Conservation (phyloP, 2,888 invertebrate species). For the Phytoseiulus persimilis region DNA sequence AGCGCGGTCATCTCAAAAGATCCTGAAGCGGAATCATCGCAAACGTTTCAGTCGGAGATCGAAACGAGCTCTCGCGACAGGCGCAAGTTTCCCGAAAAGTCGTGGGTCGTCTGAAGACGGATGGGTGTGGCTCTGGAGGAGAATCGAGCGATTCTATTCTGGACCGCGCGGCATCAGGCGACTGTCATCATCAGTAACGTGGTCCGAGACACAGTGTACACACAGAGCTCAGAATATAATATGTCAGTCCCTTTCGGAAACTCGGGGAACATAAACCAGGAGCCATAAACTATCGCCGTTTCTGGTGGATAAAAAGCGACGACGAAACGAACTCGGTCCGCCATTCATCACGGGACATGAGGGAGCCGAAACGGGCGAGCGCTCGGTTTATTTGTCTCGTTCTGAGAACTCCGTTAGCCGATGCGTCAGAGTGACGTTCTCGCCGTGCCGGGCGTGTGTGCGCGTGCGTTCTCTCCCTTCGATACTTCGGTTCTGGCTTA, state of each 20-base stretch:
- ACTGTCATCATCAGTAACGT: neutral
- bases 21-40: neutral
- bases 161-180: neutral
- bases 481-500: neutral
- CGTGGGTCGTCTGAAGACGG: neutral
- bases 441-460: neutral
- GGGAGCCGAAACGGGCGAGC: neutral
- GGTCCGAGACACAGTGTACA: neutral
- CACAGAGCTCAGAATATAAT: no score
- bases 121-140: neutral
- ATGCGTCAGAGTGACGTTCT: neutral
- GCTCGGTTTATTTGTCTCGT: neutral
- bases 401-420: neutral
- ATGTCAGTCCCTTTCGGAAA: no score
- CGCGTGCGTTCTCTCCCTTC: neutral
- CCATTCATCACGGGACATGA: no score
- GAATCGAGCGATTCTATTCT: neutral
- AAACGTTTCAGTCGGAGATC: neutral
- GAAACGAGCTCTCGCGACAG: neutral
- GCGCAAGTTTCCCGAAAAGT: neutral
- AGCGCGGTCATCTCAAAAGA: neutral
- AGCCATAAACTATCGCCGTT: no score
- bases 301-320: no score
- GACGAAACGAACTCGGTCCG: no score
- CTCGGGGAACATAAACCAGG: no score